Percentiles rank a stretch among this genome's conserved stretches.
phyloP scores from a whole-genome alignment of 2,113 vertebrate species.

The Hydrochoerus hydrochaeris region DNA sequence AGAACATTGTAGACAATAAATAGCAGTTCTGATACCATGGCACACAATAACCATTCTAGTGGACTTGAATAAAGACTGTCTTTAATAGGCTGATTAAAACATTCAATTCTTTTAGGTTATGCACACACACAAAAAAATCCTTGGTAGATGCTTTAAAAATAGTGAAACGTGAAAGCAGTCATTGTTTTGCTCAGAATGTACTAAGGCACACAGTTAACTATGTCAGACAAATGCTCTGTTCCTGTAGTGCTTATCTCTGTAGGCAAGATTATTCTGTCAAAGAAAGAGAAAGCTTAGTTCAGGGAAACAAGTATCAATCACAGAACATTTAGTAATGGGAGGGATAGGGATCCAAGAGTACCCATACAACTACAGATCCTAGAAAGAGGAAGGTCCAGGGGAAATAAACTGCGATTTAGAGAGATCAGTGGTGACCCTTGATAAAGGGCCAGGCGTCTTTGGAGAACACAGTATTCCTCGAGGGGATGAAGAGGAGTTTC shows the following conservation, averaged over 20 bases:
- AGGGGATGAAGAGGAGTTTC: fast-evolving
- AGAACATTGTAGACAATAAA: background rate
- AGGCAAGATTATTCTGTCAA: background rate
- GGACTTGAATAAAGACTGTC: background rate
- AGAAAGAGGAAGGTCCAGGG: background rate
- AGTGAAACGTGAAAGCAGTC: background rate
- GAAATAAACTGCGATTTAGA: background rate
- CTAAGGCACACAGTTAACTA: background rate
- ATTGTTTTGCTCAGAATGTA: slow-evolving; percentile 50
- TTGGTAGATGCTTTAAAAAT: background rate
- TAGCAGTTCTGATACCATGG: background rate
- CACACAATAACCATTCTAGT: background rate
- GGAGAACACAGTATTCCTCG: fast-evolving
- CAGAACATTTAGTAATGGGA: background rate
- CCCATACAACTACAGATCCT: background rate
- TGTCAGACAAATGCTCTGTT: slow-evolving; percentile 22
- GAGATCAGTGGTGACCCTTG: background rate
- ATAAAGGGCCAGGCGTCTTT: fast-evolving
- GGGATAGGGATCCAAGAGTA: background rate
- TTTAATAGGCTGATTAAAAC: slow-evolving; percentile 53
- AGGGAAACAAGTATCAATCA: slow-evolving; percentile 16
- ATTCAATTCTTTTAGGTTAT: background rate
- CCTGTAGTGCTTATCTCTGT: background rate
- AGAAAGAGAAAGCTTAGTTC: slow-evolving; percentile 16
- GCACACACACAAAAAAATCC: background rate